Conservation (phyloP, 1,140 invertebrate species). For the Bradynema listronoti region DNA sequence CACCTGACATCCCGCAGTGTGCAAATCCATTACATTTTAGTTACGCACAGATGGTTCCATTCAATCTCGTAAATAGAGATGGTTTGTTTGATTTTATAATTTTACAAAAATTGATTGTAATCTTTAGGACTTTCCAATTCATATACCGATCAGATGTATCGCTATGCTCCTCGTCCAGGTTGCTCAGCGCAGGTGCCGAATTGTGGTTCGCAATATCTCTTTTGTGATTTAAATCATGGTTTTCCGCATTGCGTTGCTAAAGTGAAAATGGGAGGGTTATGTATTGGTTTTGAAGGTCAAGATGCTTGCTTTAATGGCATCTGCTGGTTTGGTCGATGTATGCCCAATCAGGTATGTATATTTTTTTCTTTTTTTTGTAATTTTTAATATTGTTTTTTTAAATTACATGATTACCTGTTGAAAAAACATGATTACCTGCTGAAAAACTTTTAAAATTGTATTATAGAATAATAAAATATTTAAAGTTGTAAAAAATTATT, state of each 20-base stretch:
- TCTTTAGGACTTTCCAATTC: conserved; percentile 45
- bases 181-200: conserved; percentile 44
- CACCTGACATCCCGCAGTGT: conserved; percentile 49
- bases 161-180: conserved; percentile 49
- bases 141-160: conserved; percentile 56
- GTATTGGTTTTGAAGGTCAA: conserved; percentile 48
- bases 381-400: no score
- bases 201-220: conserved; percentile 55
- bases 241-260: conserved; percentile 57
- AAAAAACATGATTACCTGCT: no score
- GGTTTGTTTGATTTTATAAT: conserved; percentile 34
- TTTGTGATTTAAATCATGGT: conserved; percentile 47
- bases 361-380: no score
- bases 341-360: no score
- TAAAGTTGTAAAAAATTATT: no score
- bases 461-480: no score
- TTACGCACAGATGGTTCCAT: conserved; percentile 53
- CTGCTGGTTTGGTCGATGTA: conserved; percentile 48
- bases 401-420: no score
- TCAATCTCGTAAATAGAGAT: conserved; percentile 47
- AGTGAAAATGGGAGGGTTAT: conserved; percentile 50
- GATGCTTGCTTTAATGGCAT: conserved; percentile 51
- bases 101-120: conserved; percentile 8
- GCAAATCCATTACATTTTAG: conserved; percentile 53
- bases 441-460: no score